Percentiles rank a stretch among this genome's conserved stretches.
These are phyloP conservation scores for Campodea augens DNA, from an alignment of 1,140 invertebrate species.

Conservation along the genomic window DNA sequence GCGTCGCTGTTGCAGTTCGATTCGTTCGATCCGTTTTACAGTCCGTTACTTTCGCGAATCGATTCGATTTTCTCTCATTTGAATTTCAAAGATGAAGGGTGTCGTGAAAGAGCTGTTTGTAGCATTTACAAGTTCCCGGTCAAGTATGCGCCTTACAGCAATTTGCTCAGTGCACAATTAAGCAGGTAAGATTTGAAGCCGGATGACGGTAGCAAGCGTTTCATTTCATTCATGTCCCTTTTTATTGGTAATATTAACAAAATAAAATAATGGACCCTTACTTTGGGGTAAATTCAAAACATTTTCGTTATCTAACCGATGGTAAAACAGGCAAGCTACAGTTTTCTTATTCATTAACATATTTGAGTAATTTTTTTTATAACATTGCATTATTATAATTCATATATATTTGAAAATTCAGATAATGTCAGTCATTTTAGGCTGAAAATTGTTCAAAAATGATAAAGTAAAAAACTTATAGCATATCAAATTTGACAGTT, in stretches of 20 bases:
- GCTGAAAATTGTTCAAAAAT: no score
- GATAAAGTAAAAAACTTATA: no score
- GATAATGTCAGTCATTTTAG: no score
- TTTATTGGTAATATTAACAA: neutral
- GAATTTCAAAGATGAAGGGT: constrained; percentile 43
- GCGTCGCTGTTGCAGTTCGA: constrained; percentile 55
- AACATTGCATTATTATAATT: no score
- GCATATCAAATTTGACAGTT: no score
- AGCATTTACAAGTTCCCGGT: constrained; percentile 67
- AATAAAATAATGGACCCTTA: neutral
- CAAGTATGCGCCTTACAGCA: constrained; percentile 66
- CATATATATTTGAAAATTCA: no score
- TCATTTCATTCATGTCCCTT: neutral
- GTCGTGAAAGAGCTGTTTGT: constrained; percentile 60
- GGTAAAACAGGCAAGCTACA: neutral
- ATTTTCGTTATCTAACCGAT: no score
- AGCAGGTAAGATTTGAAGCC: no score
- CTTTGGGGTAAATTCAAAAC: neutral
- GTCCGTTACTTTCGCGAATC: constrained; percentile 52
- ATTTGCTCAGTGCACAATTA: constrained; percentile 64
- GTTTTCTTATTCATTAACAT: neutral
- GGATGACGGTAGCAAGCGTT: no score
- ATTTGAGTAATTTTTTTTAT: neutral
- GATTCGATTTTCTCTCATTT: constrained; percentile 63
- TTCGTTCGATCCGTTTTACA: constrained; percentile 72